Conservation (phyloP, 1,140 invertebrate genomes). For the Melanaphis sacchari region DNA sequence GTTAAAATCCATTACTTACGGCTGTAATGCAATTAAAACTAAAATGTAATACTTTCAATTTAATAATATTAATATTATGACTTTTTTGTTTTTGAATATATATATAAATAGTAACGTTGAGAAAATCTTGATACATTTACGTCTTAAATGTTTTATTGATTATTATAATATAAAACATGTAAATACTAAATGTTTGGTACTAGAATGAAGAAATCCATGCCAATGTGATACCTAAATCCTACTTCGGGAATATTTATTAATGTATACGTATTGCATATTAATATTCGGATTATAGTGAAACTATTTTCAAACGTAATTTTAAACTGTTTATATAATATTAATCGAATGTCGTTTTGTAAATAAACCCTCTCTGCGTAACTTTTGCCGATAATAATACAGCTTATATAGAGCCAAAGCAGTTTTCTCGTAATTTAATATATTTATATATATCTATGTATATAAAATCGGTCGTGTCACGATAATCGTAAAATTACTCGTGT, state of each 20-base stretch:
- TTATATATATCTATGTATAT: background rate
- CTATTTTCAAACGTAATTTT: background rate
- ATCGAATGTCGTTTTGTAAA: background rate
- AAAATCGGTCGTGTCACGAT: slow-evolving; percentile 8
- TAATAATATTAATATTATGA: background rate
- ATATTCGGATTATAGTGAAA: background rate
- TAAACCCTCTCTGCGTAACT: background rate
- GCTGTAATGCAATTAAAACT: no score
- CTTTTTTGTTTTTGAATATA: no score
- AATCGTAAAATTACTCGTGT: slow-evolving; percentile 34
- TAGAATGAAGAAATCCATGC: no score
- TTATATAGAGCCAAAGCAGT: background rate
- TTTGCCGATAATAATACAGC: background rate
- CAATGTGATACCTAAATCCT: background rate
- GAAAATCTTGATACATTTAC: no score
- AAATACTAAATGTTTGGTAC: no score
- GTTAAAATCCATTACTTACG: no score
- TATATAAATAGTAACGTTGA: no score
- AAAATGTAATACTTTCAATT: no score
- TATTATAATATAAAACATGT: no score
- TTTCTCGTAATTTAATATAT: background rate
- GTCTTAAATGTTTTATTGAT: no score
- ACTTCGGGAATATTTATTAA: background rate
- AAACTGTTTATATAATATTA: slow-evolving; percentile 15
- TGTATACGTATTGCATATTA: background rate